Base-by-base conservation (phyloP, 1,140 invertebrate species). In the Leptonema lineaticorne region DNA sequence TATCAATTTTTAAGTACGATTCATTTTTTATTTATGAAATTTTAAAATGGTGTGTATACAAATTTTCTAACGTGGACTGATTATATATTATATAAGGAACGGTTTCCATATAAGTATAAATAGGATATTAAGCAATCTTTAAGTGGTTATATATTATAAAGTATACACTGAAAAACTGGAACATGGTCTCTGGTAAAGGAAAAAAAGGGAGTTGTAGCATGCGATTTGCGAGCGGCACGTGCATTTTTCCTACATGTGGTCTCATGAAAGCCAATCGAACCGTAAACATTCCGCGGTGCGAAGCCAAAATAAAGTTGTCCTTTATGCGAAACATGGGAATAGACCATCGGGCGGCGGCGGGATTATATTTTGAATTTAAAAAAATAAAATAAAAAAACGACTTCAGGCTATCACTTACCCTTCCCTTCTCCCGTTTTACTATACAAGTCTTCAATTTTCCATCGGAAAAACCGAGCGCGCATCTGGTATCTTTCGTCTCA, bases 241-340 rank as follows among this genome's bases (percentile, higher is more conserved):
- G 20, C 56, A 26, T 58, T 26, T 4, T n/a, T 28, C 14, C 16
- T 9, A 7, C 7, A n/a, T 26, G 28, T n/a, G n/a, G n/a, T n/a
- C 24, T 62, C 29, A 27, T 46, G 41, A 26, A 27, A 41, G 41
- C 26, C 29, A 62, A 62, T 62, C 11, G 59, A 41, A 62, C 41
- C 59, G 29, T 62, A 62, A 62, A 62, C 59, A 62, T 62, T 46
- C 26, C 41, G 16, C 29, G 33, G 9, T 33, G 59, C 59, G 59
- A 62, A 62, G 33, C 33, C 5, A 37, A 33, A 62, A 62, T 62
- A 62, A 62, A 62, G 1, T 45, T 62, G 59, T 46, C 59, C 33
- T 33, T 62, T 62, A 62, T 28, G 33, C 2, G 41, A 22, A 28
- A 50, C 46, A 20, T 48, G 18, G 46, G 9, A 20, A 24, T 48